Base-by-base conservation (phyloP, 2,797 vertebrate genomes). In the Poecilia wingei region DNA sequence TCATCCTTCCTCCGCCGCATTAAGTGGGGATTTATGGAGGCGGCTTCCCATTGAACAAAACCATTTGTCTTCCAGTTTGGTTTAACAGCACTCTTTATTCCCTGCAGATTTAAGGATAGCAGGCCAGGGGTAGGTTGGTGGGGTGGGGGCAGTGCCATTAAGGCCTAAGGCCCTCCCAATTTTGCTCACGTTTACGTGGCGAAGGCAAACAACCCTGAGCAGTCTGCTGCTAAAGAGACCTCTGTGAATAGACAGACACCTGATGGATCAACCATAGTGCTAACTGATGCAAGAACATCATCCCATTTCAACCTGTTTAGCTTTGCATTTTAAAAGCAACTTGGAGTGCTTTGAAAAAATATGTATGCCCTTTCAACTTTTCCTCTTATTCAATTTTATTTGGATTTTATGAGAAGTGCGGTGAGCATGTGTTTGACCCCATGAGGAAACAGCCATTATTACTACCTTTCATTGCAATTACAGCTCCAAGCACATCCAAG, bases 41-140 rank as follows among this genome's bases (percentile, higher is more conserved):
- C 82, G 82, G 89, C 91, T 92, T 94, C 89, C 91, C 91, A 92
- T 93, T 93, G 92, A 94, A 94, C 92, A 89, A 93, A 95, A 95
- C 93, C 94, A 95, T 95, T 94, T 93, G 88, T 95, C 94, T 95
- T 94, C 91, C 90, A 90, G 94, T 95, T 95, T 94, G 93, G 94
- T 95, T 94, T 94, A 95, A 94, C 91, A 90, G 92, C 91, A 86
- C 88, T 90, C 91, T 93, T 92, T 94, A 94, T 94, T 94, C 94
- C 94, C 94, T 57, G 87, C 90, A 94, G 94, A 94, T 94, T 95
- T 94, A 92, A 92, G 93, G 91, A 92, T 89, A 88, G 92, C 85
- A 84, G 85, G 78, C 78, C 75, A 79, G 78, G 78, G 76, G 80
- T 70, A 28, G 41, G 76, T 76, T 76, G 80, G 79, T 55, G 77